Base-by-base conservation (phyloP, 2,888 invertebrate genomes). In the Eurois occulta region DNA sequence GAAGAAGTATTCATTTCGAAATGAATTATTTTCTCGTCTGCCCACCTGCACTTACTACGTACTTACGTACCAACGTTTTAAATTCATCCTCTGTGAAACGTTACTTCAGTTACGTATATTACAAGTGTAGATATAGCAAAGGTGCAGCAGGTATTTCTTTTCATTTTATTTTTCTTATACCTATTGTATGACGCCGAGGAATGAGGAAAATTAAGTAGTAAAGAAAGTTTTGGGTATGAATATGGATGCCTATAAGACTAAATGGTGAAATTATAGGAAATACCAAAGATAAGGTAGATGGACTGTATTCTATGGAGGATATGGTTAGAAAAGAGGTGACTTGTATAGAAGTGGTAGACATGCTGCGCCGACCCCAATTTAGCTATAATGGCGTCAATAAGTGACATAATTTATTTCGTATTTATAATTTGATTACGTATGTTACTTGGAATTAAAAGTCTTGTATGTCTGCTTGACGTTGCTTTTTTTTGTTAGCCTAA, bases 1-100 rank as follows among this genome's bases (percentile, higher is more conserved):
- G 90, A 91, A 92, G 91, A 92, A 92, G 89, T 91, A 91, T 93
- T 93, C 91, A 91, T 91, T 92, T 89, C 83, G 88, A 90, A 91
- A 91, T 91, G 92, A 94, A 93, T 93, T 91, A 92, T 91, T 86
- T 70, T 81, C 75, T 80, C 55, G 10, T 66, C 73, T 75, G 62
- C 70, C 69, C 81, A 84, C 78, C 81, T 86, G 81, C 77, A 78
- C 74, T 79, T 71, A 71, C 64, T 52, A 48, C 46, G 7, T 64
- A 64, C 46, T 87, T 90, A 90, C 90, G 88, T 91, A 74, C 6
- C 10, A 52, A 89, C 89, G 88, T 89, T 83, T 84, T 72, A 83
- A 80, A 81, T 87, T 84, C 69, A 83, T 43, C 11, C 18, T 48
- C 5, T 60, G 38, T 74, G n/a, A 69, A 52, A 65, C 46, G 0